These are phyloP conservation scores for Plotosus lineatus DNA, from an alignment of 2,113 vertebrate genomes.

Conservation along the genomic window DNA sequence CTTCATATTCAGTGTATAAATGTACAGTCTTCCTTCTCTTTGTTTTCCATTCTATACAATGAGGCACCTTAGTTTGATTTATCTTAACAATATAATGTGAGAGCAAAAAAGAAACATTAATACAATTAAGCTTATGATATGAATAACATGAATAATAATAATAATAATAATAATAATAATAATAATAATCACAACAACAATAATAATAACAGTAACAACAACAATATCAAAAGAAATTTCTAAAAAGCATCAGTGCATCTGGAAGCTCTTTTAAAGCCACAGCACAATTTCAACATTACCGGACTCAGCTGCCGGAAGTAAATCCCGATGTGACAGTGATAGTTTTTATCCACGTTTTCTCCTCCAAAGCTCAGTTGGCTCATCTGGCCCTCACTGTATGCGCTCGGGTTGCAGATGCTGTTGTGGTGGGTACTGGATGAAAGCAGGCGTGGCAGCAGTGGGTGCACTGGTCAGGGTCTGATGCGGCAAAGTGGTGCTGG, in stretches of 20 bases:
- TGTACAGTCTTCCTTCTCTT: conserved; percentile 16
- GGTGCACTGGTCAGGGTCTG: conserved; percentile 58
- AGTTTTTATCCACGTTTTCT: conserved; percentile 30
- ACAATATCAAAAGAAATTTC: too few relatives aligned
- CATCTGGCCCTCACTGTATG: conserved; percentile 72
- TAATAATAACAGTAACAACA: conserved; percentile 50
- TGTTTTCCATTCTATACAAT: conserved; percentile 10
- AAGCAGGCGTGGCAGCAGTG: conserved; percentile 66
- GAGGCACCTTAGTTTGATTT: conserved; percentile 59
- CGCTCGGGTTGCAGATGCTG: conserved; percentile 83
- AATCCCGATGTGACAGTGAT: conserved; percentile 69
- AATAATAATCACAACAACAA: conserved; percentile 39
- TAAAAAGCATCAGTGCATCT: conserved; percentile 47
- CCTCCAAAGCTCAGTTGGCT: background rate
- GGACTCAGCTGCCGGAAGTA: conserved; percentile 33
- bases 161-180: conserved; percentile 26
- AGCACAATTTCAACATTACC: conserved; percentile 51
- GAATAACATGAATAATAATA: conserved; percentile 36
- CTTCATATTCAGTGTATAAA: conserved; percentile 17
- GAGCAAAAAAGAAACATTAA: conserved; percentile 65
- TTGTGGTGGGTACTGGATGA: conserved; percentile 87
- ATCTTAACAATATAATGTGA: conserved; percentile 51
- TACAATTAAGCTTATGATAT: conserved; percentile 61
- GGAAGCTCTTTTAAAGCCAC: conserved; percentile 59
- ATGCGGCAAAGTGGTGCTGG: conserved; percentile 70